These are phyloP conservation scores for Boulengeromyrus knoepffleri DNA, from an alignment of 2,113 vertebrate genomes.

Conservation along the genomic window DNA sequence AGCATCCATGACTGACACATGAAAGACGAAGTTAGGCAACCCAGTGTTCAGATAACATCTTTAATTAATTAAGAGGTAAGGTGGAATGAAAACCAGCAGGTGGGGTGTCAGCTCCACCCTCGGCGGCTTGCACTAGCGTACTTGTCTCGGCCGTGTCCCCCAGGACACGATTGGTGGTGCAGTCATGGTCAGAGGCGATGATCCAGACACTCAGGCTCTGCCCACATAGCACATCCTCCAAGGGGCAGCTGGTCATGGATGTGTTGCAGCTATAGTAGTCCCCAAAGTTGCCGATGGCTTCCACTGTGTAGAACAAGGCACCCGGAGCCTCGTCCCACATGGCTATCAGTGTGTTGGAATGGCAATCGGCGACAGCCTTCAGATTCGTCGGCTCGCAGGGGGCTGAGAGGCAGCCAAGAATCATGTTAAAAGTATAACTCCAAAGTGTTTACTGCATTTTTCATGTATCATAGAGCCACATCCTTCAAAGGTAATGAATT, in stretches of 20 bases:
- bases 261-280: conserved; percentile 59
- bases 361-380: conserved; percentile 38
- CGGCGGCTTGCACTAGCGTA: background rate
- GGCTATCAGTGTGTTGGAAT: conserved; percentile 35
- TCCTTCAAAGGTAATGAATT: background rate
- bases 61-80: background rate
- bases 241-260: conserved; percentile 44
- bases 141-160: conserved; percentile 22
- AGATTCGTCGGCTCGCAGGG: conserved; percentile 61
- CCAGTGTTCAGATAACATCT: background rate
- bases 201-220: conserved; percentile 59
- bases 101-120: background rate
- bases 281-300: conserved; percentile 48
- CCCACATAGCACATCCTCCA: conserved; percentile 51
- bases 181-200: conserved; percentile 48
- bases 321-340: conserved; percentile 56
- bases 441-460: background rate
- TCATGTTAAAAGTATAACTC: background rate
- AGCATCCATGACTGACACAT: background rate
- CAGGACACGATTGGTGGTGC: conserved; percentile 45
- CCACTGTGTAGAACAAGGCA: conserved; percentile 50
- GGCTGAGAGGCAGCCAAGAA: conserved; percentile 40
- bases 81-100: background rate
- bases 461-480: background rate
- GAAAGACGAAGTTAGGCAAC: background rate